phyloP scores from a whole-genome alignment of 2,888 invertebrate species.

The Teinopalpus imperialis region DNA sequence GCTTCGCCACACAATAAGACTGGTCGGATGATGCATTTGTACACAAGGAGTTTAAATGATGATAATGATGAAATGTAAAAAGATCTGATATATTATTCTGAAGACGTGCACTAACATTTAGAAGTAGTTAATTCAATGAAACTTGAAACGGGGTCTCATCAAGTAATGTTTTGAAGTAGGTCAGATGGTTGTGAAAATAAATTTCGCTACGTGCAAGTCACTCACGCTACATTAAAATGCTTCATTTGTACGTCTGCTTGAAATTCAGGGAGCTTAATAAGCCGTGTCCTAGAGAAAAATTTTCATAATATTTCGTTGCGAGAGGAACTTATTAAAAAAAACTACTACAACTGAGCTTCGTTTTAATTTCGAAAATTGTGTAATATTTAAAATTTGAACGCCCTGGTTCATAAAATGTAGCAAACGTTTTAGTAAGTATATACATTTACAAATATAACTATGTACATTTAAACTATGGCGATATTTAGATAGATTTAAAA shows the following conservation, averaged over 20 bases:
- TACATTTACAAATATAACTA: too few relatives aligned
- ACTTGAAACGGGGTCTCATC: conserved; percentile 1
- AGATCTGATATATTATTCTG: too few relatives aligned
- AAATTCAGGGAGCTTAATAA: conserved; percentile 21
- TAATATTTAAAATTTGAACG: conserved; percentile 1
- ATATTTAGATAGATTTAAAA: too few relatives aligned
- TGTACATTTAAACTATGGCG: too few relatives aligned
- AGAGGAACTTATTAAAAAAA: conserved; percentile 8
- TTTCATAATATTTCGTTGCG: conserved; percentile 12
- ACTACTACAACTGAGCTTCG: conserved; percentile 1
- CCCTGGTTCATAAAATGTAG: too few relatives aligned
- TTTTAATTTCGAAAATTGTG: conserved; percentile 9
- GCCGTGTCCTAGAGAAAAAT: conserved; percentile 18
- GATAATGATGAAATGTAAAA: too few relatives aligned
- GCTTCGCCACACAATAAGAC: too few relatives aligned
- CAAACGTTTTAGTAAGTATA: too few relatives aligned
- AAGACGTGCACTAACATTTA: neutral
- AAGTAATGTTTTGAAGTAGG: conserved; percentile 1
- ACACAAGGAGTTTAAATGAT: too few relatives aligned
- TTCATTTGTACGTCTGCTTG: conserved; percentile 10
- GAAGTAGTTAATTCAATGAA: neutral
- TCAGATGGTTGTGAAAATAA: conserved; percentile 16
- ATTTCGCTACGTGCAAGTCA: conserved; percentile 11
- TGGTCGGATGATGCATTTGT: too few relatives aligned
- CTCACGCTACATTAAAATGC: conserved; percentile 21